These are phyloP conservation scores for Octodon degus DNA, from an alignment of 2,113 vertebrate species.

Conservation along the genomic window DNA sequence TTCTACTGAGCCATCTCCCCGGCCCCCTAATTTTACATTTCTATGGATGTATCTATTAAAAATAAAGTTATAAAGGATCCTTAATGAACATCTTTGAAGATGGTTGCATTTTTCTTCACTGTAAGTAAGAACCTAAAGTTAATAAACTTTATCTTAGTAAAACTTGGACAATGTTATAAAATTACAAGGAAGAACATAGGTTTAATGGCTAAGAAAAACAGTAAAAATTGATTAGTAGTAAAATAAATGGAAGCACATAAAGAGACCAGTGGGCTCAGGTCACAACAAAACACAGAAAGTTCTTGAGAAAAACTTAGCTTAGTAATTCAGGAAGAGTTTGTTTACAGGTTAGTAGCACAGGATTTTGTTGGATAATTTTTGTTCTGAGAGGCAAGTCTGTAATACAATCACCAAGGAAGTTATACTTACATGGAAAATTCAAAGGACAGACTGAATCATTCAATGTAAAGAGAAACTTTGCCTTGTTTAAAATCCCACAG, in stretches of 20 bases:
- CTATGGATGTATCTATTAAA: background rate
- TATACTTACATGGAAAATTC: background rate
- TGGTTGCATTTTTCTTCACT: background rate
- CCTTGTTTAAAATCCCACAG: background rate
- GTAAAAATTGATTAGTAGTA: background rate
- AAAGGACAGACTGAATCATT: background rate
- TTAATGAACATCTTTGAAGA: background rate
- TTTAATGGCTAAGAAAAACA: background rate
- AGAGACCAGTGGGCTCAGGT: background rate
- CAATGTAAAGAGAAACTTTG: background rate
- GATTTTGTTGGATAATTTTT: background rate
- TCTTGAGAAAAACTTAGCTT: background rate
- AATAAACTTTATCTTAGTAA: background rate
- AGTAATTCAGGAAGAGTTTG: background rate
- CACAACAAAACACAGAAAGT: background rate
- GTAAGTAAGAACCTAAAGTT: background rate
- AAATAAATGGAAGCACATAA: background rate
- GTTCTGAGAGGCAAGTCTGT: background rate
- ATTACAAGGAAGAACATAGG: background rate
- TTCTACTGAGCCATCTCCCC: too few species aligned
- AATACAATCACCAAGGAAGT: background rate
- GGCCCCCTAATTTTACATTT: too few species aligned
- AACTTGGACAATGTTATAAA: background rate
- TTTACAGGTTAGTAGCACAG: background rate
- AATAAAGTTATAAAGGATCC: background rate